Percentiles rank a stretch among this genome's conserved stretches.
phyloP scores from a whole-genome alignment of 2,797 vertebrate genomes.

The Allobates femoralis region DNA sequence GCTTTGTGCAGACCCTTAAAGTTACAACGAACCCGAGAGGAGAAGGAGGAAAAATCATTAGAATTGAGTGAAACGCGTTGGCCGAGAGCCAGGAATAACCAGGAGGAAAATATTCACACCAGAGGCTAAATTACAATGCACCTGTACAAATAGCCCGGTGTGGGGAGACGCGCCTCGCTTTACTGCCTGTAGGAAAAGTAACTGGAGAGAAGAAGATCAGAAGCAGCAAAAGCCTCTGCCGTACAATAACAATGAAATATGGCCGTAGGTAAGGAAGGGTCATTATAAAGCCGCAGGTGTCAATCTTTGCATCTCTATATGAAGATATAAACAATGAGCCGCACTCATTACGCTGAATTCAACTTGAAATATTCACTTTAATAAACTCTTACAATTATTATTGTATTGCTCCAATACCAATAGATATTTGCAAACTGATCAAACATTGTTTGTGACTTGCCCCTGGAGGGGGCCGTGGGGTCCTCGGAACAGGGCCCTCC shows the following conservation, averaged over 20 bases:
- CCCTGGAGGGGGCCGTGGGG: too few relatives aligned
- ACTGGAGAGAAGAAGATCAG: constrained; percentile 7
- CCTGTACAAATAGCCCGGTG: constrained; percentile 83
- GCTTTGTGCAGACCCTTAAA: constrained; percentile 73
- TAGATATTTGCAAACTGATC: too few relatives aligned
- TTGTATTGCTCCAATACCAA: too few relatives aligned
- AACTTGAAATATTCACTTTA: too few relatives aligned
- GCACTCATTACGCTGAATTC: too few relatives aligned
- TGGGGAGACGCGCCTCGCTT: constrained; percentile 60
- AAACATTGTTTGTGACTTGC: too few relatives aligned
- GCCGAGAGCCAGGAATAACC: constrained; percentile 77
- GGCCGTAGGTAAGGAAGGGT: background rate
- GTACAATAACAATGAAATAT: background rate
- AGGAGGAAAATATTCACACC: constrained; percentile 86
- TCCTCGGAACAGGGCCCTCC: too few relatives aligned
- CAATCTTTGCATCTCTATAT: too few relatives aligned
- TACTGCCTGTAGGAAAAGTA: background rate
- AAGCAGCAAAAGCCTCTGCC: background rate
- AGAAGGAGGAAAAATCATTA: constrained; percentile 67
- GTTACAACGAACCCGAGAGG: constrained; percentile 74
- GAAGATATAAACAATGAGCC: too few relatives aligned
- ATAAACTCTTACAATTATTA: too few relatives aligned
- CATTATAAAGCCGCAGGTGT: background rate
- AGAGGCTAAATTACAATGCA: constrained; percentile 78
- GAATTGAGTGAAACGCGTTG: constrained; percentile 68